Evolutionary conservation across 1,140 invertebrate species (phyloP).

Genomic region (Drosophila eugracilis): DNA sequence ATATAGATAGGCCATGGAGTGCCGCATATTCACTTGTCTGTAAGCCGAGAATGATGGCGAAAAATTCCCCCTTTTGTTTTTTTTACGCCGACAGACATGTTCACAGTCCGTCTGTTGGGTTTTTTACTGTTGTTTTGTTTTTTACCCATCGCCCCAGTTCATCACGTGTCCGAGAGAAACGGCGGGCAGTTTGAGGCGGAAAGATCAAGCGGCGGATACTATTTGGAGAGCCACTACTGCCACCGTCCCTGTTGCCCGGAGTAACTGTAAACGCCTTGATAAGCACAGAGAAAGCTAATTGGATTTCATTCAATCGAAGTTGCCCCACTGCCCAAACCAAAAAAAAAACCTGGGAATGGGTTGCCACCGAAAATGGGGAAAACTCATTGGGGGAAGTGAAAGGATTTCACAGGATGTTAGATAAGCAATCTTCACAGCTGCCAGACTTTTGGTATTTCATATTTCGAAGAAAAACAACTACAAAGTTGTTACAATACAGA

Average conservation of each 20-base stretch:
- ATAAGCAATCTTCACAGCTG: slow-evolving; percentile 14
- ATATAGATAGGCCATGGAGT: slow-evolving; percentile 28
- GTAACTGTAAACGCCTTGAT: slow-evolving; percentile 69
- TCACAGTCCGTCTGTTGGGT: slow-evolving; percentile 6
- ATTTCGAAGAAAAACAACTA: neutral
- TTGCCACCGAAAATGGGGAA: neutral
- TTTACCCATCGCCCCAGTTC: slow-evolving; percentile 46
- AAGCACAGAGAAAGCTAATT: slow-evolving; percentile 73
- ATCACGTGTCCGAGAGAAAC: slow-evolving; percentile 53
- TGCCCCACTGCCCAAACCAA: neutral
- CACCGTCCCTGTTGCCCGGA: slow-evolving; percentile 30
- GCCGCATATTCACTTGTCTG: slow-evolving; percentile 47
- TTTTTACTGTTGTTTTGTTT: slow-evolving; percentile 21
- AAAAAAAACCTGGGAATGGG: neutral
- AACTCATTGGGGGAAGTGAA: slow-evolving; percentile 4
- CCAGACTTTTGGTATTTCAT: slow-evolving; percentile 9
- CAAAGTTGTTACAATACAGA: too few relatives aligned
- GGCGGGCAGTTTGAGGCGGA: slow-evolving; percentile 38
- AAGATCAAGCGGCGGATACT: slow-evolving; percentile 68
- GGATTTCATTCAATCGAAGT: slow-evolving; percentile 64
- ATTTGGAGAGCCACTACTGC: slow-evolving; percentile 51
- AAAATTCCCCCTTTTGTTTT: slow-evolving; percentile 19
- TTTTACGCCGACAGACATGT: slow-evolving; percentile 23
- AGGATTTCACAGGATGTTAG: slow-evolving; percentile 3
- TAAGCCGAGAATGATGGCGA: slow-evolving; percentile 58